Evolutionary conservation across 2,113 vertebrate genomes (phyloP).

Genomic region (Fregetta grallaria): DNA sequence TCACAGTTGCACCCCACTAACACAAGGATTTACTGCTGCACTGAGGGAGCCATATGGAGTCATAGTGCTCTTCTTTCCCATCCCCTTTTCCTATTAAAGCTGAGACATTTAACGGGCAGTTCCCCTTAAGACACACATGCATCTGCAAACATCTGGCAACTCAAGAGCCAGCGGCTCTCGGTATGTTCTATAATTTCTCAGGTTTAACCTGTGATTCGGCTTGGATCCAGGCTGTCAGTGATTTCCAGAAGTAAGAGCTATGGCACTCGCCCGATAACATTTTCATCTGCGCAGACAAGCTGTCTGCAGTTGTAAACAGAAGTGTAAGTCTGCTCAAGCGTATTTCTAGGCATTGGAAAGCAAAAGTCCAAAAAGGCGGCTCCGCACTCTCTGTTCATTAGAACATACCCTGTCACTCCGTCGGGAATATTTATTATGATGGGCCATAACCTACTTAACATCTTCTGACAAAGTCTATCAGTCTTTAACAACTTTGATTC

Average conservation of each 20-base stretch:
- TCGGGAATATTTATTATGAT: not conserved
- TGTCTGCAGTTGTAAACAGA: not conserved
- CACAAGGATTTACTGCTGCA: not conserved
- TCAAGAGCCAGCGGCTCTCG: not conserved
- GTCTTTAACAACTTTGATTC: not conserved
- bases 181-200: not conserved
- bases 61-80: not conserved
- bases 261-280: not conserved
- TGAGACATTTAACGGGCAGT: not conserved
- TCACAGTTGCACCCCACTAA: constrained; percentile 16
- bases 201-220: not conserved
- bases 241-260: not conserved
- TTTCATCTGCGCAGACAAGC: not conserved
- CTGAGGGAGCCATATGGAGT: not conserved
- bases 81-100: not conserved
- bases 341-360: not conserved
- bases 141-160: not conserved
- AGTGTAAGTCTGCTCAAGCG: not conserved
- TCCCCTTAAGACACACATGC: not conserved
- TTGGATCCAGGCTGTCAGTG: not conserved
- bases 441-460: not conserved
- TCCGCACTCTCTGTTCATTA: not conserved
- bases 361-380: not conserved
- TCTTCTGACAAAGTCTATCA: constrained; percentile 24
- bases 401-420: not conserved